Evolutionary conservation across 92 coral and sea anemone genomes (phyloP), one percentile per base, ranked within the genome.

Genomic region (Desmophyllum pertusum): DNA sequence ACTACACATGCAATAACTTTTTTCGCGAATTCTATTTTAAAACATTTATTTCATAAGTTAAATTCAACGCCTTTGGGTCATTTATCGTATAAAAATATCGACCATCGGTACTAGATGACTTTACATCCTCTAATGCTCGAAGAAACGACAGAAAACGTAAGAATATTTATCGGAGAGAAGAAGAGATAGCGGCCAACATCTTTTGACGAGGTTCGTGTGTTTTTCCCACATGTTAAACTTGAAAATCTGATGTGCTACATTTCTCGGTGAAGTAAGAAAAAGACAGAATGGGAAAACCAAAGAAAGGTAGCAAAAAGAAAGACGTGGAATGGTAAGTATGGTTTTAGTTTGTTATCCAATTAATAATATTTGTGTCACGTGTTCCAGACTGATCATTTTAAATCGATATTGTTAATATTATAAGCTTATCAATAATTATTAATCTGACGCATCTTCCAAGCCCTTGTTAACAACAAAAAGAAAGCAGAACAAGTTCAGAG

Each of bases 241-340:
- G 35, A 35, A 15, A 33, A 29, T 51, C 15, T 41, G 39, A 78
- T 18, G 6, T 52, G 15, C 37, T 40, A 27, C 23, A 70, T 0
- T 33, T 40, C 10, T 18, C 41, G 65, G 79, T 14, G 5, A 57
- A 39, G 36, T 36, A 36, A 68, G 30, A 3, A 59, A 21, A 23
- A 25, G 50, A 29, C 43, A 88, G 66, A 66, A 94, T 94, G 98
- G 98, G 98, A 68, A 96, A 94, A 80, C 96, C 95, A 41, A 96
- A 96, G 93, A 96, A 94, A 91, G 95, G 93, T 38, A 91, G 86
- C 9, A 96, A 90, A 80, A 96, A 92, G 90, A 94, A 92, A 88
- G 98, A 91, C 76, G 95, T 88, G 74, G 98, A 96, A 46, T 96
- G 98, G 98, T 96, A 85, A 79, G 95, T 86, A 41, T 27, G 37